Evolutionary conservation across 2,888 invertebrate species (phyloP), one percentile per base, ranked within the genome.

Genomic region (Crioceris asparagi): DNA sequence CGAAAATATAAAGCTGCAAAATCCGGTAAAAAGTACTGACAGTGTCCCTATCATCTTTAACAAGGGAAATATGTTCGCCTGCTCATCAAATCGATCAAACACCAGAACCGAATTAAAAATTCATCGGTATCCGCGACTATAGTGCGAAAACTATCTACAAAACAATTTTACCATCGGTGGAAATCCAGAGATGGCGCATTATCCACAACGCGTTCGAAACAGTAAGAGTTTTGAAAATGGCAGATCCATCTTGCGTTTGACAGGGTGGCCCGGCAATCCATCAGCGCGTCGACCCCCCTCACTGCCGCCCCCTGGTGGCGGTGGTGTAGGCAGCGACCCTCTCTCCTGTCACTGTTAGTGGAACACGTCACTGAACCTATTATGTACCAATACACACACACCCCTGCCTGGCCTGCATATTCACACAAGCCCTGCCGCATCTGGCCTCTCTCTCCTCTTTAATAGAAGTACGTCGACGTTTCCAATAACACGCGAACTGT

Each of bases 311-410:
- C 57, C 58, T 56, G 53, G 56, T 55, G n/a, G n/a, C n/a, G n/a
- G n/a, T n/a, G n/a, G n/a, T n/a, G n/a, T n/a, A n/a, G n/a, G n/a
- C n/a, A n/a, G n/a, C 56, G 59, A 60, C 60, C 60, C 62, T 60
- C 59, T 33, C 19, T 17, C 17, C 62, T 58, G 62, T 61, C 64
- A 63, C 64, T 64, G 65, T 65, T 65, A 65, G 61, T 65, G 59
- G 65, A 65, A 65, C 65, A 65, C 65, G 64, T 64, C 65, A 64
- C 62, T 63, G 65, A 64, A 65, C 64, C 64, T 64, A 65, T 65
- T 65, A 65, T 65, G 63, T 64, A 62, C 62, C 62, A 52, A 55
- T 55, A 54, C 52, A 53, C 53, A 54, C 52, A n/a, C 27, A 27
- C 27, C 31, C 31, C 31, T 31, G 17, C 17, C n/a, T 14, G 10